A percentile compares a stretch with the other conserved stretches of the same genome.
Evolutionary conservation across 2,888 invertebrate genomes (phyloP).

Genomic region (Chrysolina americana): DNA sequence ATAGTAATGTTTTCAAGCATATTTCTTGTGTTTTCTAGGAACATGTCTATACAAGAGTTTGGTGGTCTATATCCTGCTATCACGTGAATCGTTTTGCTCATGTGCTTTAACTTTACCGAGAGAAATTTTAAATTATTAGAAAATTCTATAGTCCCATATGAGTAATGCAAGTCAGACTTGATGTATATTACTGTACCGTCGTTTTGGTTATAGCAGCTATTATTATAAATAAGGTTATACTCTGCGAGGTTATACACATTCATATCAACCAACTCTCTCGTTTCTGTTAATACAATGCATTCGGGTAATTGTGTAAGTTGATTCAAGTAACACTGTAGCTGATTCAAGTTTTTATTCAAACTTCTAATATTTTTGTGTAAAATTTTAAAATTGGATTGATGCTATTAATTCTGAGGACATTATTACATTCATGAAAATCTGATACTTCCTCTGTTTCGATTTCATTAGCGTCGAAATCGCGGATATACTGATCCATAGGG

Average conservation of each 20-base stretch:
- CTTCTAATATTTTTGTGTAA: slow-evolving; percentile 2
- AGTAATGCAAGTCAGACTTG: slow-evolving; percentile 7
- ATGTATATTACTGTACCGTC: slow-evolving; percentile 7
- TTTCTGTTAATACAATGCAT: slow-evolving; percentile 15
- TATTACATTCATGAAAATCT: slow-evolving; percentile 5
- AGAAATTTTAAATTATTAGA: slow-evolving; percentile 11
- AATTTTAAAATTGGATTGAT: slow-evolving; percentile 6
- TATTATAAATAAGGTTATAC: slow-evolving; percentile 7
- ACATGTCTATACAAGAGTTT: not conserved
- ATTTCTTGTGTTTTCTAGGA: slow-evolving; percentile 11
- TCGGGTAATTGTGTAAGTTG: slow-evolving; percentile 10
- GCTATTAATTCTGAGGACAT: not conserved
- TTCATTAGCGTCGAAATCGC: slow-evolving; percentile 1
- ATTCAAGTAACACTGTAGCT: slow-evolving; percentile 11
- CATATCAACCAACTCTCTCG: slow-evolving; percentile 3
- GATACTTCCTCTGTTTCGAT: slow-evolving; percentile 15
- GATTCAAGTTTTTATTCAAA: slow-evolving; percentile 2
- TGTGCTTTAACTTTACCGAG: not conserved
- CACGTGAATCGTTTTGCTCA: slow-evolving; percentile 4
- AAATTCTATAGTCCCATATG: slow-evolving; percentile 6
- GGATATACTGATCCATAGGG: slow-evolving; percentile 9
- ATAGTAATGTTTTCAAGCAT: slow-evolving; percentile 10
- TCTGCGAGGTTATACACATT: slow-evolving; percentile 3
- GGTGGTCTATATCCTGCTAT: slow-evolving; percentile 12
- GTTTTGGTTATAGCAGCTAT: slow-evolving; percentile 10